A percentile compares a stretch with the other conserved stretches of the same genome.
These are phyloP conservation scores for Nestor notabilis DNA, from an alignment of 2,113 vertebrate genomes.

Conservation along the genomic window DNA sequence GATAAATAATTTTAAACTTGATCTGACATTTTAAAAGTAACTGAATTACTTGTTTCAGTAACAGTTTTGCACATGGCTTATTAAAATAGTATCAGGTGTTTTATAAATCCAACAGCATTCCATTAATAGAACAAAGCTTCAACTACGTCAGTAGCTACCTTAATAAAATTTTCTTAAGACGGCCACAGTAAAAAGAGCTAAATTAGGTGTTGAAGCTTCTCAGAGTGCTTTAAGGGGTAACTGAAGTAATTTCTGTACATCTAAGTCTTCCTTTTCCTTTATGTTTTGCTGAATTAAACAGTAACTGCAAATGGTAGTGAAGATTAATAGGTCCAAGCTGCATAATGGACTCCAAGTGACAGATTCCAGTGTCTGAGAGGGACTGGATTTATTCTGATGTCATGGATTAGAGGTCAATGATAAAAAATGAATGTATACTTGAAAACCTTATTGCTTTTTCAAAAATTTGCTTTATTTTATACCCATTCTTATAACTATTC, in stretches of 20 bases:
- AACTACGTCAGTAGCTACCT: background rate
- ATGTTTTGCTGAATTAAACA: background rate
- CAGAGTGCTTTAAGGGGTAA: background rate
- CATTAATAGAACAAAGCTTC: background rate
- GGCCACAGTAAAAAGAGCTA: background rate
- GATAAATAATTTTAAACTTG: background rate
- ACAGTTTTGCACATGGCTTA: background rate
- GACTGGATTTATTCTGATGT: background rate
- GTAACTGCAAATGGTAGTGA: background rate
- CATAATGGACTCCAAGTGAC: background rate
- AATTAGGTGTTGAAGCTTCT: background rate
- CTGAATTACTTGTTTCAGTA: background rate
- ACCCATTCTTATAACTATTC: background rate
- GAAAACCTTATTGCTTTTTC: background rate
- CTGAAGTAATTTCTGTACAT: background rate
- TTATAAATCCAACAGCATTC: background rate
- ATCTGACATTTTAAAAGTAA: background rate
- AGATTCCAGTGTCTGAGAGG: background rate
- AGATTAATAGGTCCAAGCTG: background rate
- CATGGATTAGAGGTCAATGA: background rate
- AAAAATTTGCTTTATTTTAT: background rate
- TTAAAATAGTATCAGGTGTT: background rate
- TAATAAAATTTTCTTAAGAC: background rate
- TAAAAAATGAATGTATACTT: background rate
- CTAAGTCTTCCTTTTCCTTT: background rate